Percentiles rank a stretch among this genome's conserved stretches.
Conservation (phyloP, 2,113 vertebrate genomes). For the Megalops atlanticus region DNA sequence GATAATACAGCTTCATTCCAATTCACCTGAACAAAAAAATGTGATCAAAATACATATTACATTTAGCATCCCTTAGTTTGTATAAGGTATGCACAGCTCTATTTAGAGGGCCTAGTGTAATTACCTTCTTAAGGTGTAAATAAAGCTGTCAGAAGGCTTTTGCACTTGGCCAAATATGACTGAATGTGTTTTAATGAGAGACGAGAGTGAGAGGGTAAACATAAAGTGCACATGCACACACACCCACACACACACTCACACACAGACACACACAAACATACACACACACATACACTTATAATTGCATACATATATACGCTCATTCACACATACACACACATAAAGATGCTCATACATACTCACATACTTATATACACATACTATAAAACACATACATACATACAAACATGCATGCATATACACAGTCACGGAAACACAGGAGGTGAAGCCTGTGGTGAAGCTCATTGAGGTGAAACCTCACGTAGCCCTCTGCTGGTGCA, state of each 20-base stretch:
- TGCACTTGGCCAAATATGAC: not conserved
- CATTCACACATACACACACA: not conserved
- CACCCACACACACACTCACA: not conserved
- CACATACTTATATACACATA: not conserved
- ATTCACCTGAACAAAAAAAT: not conserved
- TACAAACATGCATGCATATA: not conserved
- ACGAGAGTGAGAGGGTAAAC: not conserved
- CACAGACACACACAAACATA: not conserved
- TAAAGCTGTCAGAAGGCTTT: slow-evolving; percentile 8
- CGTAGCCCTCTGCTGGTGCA: not conserved
- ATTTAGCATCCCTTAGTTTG: not conserved
- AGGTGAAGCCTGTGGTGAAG: not conserved
- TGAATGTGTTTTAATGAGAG: slow-evolving; percentile 7
- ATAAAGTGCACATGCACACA: not conserved
- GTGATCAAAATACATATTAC: not conserved
- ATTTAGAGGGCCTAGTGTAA: slow-evolving; percentile 6
- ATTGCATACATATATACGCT: too few relatives aligned
- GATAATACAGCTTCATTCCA: not conserved
- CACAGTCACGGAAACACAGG: not conserved
- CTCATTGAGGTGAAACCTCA: not conserved
- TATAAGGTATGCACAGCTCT: not conserved
- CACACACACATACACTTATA: not conserved
- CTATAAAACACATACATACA: not conserved
- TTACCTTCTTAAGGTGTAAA: slow-evolving; percentile 13
- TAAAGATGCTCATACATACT: not conserved